Base-by-base conservation (phyloP, 2,888 invertebrate species). In the Drosophila quasianomalipes region DNA sequence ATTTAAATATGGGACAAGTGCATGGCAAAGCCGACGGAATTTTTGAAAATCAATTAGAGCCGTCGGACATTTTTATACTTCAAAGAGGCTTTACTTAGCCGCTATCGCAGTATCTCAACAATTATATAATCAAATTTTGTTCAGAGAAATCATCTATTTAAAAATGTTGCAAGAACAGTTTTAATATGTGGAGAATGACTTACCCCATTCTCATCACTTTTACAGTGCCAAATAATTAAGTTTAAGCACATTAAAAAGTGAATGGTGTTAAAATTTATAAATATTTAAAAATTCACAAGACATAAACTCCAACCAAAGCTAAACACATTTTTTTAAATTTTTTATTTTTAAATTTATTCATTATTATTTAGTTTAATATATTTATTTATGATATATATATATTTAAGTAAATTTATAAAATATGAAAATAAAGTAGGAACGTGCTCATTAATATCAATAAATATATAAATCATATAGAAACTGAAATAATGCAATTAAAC, bases 21-120 rank as follows among this genome's bases (percentile, higher is more conserved):
- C 26, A 47, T 10, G 26, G 1, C 14, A 28, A 49, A 5, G 1
- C 65, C 72, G 58, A 28, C 72, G 73, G 16, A 28, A 30, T 33
- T 72, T 58, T 33, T 14, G 4, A 9, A 26, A 14, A 31, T 16
- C 0, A 2, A 12, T 19, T 7, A 9, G 16, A 31, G 9, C 57
- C 39, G 57, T 57, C 57, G 30, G 16, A 28, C 3, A 19, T 19
- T 26, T 59, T 14, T 0, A 9, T 9, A 47, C 7, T 7, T 47
- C 47, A 47, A 47, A 22, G 7, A 22, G 14, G 44, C 7, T 14
- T 44, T 14, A 1, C 6, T 14, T 44, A 44, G 14, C 3, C 14
- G 0, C 6, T 14, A 47, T 47, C 7, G 22, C 14, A 22, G 22
- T 14, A 47, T 14, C 22, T 51, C 2, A 19, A 19, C 5, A 51